These are phyloP conservation scores for Agrotis puta DNA, from an alignment of 2,888 invertebrate genomes.

Conservation along the genomic window DNA sequence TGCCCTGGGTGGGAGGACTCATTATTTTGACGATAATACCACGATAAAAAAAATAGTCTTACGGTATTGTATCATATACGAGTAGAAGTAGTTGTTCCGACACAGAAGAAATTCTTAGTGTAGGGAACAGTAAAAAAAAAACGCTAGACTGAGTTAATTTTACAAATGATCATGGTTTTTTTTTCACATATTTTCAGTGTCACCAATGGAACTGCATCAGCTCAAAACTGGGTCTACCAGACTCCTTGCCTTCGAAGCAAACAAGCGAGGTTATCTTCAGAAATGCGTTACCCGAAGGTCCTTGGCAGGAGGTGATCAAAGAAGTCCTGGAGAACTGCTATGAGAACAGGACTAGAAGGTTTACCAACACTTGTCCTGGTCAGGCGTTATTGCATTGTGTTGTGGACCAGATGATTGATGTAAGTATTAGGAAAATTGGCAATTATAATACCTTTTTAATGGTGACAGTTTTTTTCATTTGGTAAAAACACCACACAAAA, in stretches of 20 bases:
- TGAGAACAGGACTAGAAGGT: constrained; percentile 70
- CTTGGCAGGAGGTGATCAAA: constrained; percentile 75
- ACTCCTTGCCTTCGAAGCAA: constrained; percentile 71
- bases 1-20: no score
- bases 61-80: no score
- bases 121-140: no score
- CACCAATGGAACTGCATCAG: constrained; percentile 83
- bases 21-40: no score
- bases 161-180: not conserved
- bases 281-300: constrained; percentile 70
- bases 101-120: no score
- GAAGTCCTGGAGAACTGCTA: constrained; percentile 76
- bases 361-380: constrained; percentile 82
- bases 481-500: no score
- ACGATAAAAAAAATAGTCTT: no score
- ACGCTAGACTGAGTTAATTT: not conserved
- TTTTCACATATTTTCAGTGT: constrained; percentile 74
- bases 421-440: constrained; percentile 62
- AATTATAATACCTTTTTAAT: no score
- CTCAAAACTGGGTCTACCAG: constrained; percentile 74
- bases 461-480: no score
- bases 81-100: no score
- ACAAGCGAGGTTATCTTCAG: constrained; percentile 67
- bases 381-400: constrained; percentile 83
- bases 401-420: constrained; percentile 82